Percentiles rank a stretch among this genome's conserved stretches.
Evolutionary conservation across 2,113 vertebrate species (phyloP).

Genomic region (Stictonetta naevosa): DNA sequence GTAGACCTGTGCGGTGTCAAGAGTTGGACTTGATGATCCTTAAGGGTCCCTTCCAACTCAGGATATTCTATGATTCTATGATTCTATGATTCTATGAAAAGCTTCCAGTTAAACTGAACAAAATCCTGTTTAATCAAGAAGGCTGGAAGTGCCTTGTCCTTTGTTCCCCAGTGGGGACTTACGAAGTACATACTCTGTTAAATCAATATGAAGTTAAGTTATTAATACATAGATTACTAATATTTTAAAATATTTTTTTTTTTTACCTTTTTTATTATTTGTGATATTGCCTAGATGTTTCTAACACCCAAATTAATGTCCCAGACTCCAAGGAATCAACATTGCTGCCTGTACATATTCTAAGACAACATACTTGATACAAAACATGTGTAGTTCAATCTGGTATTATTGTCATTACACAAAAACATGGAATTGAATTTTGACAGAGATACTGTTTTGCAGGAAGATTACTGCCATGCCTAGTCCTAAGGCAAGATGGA

Average conservation of each 20-base stretch:
- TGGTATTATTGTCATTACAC: not conserved
- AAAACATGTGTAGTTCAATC: not conserved
- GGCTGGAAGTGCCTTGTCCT: not conserved
- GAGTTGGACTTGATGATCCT: too few relatives aligned
- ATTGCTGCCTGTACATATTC: not conserved
- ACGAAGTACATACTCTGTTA: not conserved
- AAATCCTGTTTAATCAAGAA: slow-evolving; percentile 1
- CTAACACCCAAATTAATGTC: not conserved
- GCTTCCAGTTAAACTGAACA: not conserved
- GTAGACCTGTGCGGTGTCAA: too few relatives aligned
- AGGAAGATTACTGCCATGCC: not conserved
- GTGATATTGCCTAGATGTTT: not conserved
- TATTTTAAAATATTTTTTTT: not conserved
- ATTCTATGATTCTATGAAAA: too few relatives aligned
- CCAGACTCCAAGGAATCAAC: not conserved
- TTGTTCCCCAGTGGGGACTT: not conserved
- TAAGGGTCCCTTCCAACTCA: too few relatives aligned
- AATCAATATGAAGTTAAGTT: not conserved
- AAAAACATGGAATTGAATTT: not conserved
- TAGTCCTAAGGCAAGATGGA: not conserved
- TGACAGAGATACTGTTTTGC: not conserved
- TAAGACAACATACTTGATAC: not conserved
- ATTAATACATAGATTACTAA: not conserved
- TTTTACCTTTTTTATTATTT: not conserved
- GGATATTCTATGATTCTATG: too few relatives aligned